phyloP scores from a whole-genome alignment of 2,797 vertebrate species.

The Euthynnus affinis region DNA sequence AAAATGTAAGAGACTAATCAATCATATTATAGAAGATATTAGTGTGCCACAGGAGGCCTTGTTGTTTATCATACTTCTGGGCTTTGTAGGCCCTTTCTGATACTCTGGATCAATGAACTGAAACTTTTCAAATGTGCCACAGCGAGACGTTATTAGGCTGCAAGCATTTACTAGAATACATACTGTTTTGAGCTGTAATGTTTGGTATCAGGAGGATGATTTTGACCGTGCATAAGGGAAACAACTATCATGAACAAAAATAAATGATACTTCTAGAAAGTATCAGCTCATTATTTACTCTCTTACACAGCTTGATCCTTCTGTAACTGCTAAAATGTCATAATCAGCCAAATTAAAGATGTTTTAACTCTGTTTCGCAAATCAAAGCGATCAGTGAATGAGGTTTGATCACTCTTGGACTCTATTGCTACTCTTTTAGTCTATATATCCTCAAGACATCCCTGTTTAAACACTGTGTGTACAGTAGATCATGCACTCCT shows the following conservation, averaged over 20 bases:
- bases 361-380: constrained; percentile 10
- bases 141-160: background rate
- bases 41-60: constrained; percentile 25
- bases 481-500: constrained; percentile 33
- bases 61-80: constrained; percentile 12
- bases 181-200: background rate
- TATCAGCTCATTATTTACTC: background rate
- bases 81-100: background rate
- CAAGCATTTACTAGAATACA: background rate
- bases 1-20: background rate
- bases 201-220: background rate
- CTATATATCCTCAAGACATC: constrained; percentile 3
- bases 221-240: background rate
- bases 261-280: background rate
- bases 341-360: background rate
- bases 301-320: background rate
- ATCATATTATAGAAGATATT: background rate
- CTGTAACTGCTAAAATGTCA: constrained; percentile 4
- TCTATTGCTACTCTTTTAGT: background rate
- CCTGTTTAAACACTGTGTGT: background rate
- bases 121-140: constrained; percentile 37
- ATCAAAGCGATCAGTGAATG: background rate
- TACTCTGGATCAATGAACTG: background rate
- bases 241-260: constrained; percentile 10
- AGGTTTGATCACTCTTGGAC: background rate